Percentiles rank a stretch among this genome's conserved stretches.
Conservation (phyloP, 1,140 invertebrate species). For the Cyclina sinensis region DNA sequence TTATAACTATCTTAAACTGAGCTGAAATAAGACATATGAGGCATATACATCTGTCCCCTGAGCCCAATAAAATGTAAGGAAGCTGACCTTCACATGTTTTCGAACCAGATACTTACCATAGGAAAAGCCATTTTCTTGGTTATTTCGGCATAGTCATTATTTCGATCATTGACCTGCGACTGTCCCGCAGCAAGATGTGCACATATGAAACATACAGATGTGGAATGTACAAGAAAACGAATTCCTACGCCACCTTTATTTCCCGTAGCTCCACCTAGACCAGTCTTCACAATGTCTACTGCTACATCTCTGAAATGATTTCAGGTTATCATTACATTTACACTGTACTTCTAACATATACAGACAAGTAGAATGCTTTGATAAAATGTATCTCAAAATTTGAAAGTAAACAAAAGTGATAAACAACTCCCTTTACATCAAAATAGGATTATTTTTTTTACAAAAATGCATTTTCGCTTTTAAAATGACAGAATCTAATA, state of each 20-base stretch:
- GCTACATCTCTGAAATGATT: conserved; percentile 92
- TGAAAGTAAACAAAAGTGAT: no score
- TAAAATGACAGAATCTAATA: no score
- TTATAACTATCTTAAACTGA: no score
- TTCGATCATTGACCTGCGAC: conserved; percentile 97
- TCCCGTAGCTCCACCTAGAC: conserved; percentile 95
- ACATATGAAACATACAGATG: conserved; percentile 98
- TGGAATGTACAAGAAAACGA: conserved; percentile 95
- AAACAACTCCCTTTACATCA: no score
- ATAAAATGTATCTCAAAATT: no score
- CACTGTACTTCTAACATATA: not conserved
- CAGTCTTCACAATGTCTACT: conserved; percentile 98
- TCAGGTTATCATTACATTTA: no score
- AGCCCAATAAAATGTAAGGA: no score
- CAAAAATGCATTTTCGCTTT: no score
- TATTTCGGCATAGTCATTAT: conserved; percentile 98
- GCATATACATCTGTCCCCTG: no score
- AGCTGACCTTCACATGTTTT: no score
- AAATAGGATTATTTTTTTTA: no score
- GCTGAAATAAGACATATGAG: no score
- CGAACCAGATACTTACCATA: conserved; percentile 92
- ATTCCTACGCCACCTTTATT: conserved; percentile 99
- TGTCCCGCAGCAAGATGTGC: conserved; percentile 99
- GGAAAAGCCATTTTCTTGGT: conserved; percentile 97
- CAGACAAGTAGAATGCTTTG: not conserved